Conservation (phyloP, 2,888 invertebrate genomes). For the Hirudinaria manillensis region DNA sequence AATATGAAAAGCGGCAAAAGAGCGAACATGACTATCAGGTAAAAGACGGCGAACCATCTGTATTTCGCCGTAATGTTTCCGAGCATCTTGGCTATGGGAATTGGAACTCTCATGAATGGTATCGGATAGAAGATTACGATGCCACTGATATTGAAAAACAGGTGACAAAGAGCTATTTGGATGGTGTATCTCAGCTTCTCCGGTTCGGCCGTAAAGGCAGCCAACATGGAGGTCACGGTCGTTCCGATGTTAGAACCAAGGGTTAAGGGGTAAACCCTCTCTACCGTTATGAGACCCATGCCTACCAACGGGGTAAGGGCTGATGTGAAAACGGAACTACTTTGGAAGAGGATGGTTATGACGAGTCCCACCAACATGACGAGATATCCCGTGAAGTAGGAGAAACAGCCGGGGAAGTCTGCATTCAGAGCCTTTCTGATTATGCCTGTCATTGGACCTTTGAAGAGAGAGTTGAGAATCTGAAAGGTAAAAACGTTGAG, state of each 20-base stretch:
- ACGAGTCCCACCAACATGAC: slow-evolving; percentile 46
- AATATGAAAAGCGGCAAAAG: slow-evolving; percentile 42
- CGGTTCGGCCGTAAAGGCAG: slow-evolving; percentile 43
- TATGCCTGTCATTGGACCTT: slow-evolving; percentile 44
- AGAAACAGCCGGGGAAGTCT: slow-evolving; percentile 46
- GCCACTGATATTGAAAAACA: slow-evolving; percentile 59
- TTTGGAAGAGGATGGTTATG: slow-evolving; percentile 46
- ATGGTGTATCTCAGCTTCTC: slow-evolving; percentile 37
- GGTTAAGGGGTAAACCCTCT: slow-evolving; percentile 47
- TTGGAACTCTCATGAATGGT: slow-evolving; percentile 56
- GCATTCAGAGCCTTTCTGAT: slow-evolving; percentile 49
- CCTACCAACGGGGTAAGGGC: slow-evolving; percentile 48
- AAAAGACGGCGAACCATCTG: slow-evolving; percentile 57
- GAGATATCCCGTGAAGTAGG: slow-evolving; percentile 45
- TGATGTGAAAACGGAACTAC: slow-evolving; percentile 48
- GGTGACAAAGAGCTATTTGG: slow-evolving; percentile 59
- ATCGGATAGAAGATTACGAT: slow-evolving; percentile 59
- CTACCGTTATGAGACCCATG: slow-evolving; percentile 44
- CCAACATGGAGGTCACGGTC: slow-evolving; percentile 46
- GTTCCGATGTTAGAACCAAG: slow-evolving; percentile 47
- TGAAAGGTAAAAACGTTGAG: slow-evolving; percentile 9
- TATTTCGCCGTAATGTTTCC: slow-evolving; percentile 54
- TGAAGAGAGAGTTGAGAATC: slow-evolving; percentile 50
- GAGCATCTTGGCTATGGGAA: slow-evolving; percentile 54
- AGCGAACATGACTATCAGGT: slow-evolving; percentile 40